A percentile compares a stretch with the other conserved stretches of the same genome.
These are phyloP conservation scores for Marisa cornuarietis DNA, from an alignment of 1,140 invertebrate genomes.

Conservation along the genomic window DNA sequence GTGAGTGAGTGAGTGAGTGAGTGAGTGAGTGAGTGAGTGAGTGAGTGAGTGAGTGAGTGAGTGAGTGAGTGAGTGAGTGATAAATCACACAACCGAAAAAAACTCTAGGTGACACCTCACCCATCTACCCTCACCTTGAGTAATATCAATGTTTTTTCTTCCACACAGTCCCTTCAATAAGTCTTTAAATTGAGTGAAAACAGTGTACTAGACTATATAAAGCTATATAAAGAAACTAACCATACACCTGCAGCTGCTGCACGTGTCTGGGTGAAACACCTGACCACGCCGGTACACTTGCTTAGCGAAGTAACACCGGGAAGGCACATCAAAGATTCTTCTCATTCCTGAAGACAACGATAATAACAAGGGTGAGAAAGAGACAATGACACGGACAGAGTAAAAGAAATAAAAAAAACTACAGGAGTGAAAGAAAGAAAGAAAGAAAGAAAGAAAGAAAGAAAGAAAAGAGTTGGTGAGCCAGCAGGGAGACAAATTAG, in stretches of 20 bases:
- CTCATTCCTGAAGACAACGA: conserved; percentile 39
- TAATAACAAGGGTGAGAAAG: background rate
- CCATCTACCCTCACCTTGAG: too few relatives aligned
- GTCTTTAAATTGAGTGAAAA: too few relatives aligned
- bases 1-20: too few relatives aligned
- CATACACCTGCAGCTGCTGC: conserved; percentile 82
- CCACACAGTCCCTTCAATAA: too few relatives aligned
- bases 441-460: background rate
- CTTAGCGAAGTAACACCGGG: conserved; percentile 87
- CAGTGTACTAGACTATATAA: too few relatives aligned
- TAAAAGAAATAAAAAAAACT: background rate
- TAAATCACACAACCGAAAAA: too few relatives aligned
- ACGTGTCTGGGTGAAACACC: conserved; percentile 76
- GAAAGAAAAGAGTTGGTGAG: background rate
- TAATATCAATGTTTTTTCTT: too few relatives aligned
- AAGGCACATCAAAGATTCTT: conserved; percentile 51
- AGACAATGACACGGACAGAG: background rate
- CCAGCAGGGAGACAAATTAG: background rate
- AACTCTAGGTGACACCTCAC: too few relatives aligned
- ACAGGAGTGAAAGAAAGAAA: background rate
- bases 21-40: too few relatives aligned
- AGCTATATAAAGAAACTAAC: conserved; percentile 48
- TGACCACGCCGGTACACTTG: conserved; percentile 70
- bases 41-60: too few relatives aligned
- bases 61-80: too few relatives aligned